Base-by-base conservation (phyloP, 1,140 invertebrate species). In the Aphelenchoides fujianensis region DNA sequence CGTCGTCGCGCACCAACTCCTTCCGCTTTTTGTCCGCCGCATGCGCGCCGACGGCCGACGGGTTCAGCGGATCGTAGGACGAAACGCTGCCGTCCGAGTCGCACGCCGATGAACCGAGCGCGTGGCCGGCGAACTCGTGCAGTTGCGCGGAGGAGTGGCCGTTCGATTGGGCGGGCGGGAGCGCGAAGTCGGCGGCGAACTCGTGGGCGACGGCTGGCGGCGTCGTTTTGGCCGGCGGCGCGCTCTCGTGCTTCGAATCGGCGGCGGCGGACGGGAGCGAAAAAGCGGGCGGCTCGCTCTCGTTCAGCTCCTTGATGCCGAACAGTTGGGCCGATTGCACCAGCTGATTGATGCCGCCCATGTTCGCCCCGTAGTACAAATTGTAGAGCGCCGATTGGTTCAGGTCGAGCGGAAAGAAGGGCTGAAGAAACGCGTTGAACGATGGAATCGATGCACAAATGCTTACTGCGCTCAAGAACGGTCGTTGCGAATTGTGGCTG, bases 1-100 rank as follows among this genome's bases (percentile, higher is more conserved):
- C 90, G 0, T 90, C 89, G 81, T 94, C 92, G 81, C 92, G 92
- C 9, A 79, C 72, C 23, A 79, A 30, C 59, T 69, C 69, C 54
- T 79, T 80, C 32, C 71, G 31, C 35, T 53, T 63, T 30, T 59
- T 64, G 54, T 63, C 55, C 19, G 7, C 9, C 19, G 16, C 34
- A 1, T 66, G 9, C 7, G 69, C 5, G n/a, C 55, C 27, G 12
- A 16, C 12, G 53, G n/a, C 36, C n/a, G 73, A 5, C 30, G 74
- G 35, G 23, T 19, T 73, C 12, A 5, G n/a, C n/a, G 27, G 71
- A 23, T 71, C 52, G 0, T 67, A 72, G 23, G 70, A 73, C 16
- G 68, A 66, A 27, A 30, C n/a, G 23, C 72, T 19, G 9, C 71
- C 69, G 69, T 71, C 69, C 37, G 68, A 72, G 69, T 71, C 69